Conservation (phyloP, 2,888 invertebrate species). For the Stramonita haemastoma region DNA sequence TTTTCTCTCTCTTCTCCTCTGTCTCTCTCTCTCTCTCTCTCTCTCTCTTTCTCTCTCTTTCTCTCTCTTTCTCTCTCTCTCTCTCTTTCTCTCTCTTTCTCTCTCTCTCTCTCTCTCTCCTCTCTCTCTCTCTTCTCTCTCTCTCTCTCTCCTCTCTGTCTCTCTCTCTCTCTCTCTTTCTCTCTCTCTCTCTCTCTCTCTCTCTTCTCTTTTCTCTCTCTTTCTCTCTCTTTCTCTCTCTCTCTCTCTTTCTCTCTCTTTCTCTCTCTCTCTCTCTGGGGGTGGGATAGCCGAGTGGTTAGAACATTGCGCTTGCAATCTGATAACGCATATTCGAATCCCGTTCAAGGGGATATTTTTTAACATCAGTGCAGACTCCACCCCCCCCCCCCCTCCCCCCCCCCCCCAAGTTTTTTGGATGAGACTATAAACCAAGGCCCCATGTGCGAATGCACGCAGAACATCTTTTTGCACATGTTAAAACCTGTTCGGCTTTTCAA, state of each 20-base stretch:
- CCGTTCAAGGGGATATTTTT: too few species aligned
- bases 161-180: not conserved
- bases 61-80: not conserved
- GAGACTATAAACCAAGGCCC: too few species aligned
- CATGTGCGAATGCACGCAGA: too few species aligned
- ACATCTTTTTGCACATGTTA: too few species aligned
- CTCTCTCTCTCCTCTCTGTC: not conserved
- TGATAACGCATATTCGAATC: too few species aligned
- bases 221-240: not conserved
- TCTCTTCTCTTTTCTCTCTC: not conserved
- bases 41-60: conserved; percentile 3
- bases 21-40: conserved; percentile 20
- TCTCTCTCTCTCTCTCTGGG: not conserved
- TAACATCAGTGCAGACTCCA: too few species aligned
- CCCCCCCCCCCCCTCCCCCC: too few species aligned
- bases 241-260: not conserved
- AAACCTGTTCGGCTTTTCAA: too few species aligned
- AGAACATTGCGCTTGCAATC: too few species aligned
- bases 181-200: not conserved
- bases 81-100: not conserved
- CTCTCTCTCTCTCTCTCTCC: not conserved
- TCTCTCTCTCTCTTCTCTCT: not conserved
- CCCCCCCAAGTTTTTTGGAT: too few species aligned
- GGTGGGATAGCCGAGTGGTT: too few species aligned
- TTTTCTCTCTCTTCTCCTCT: conserved; percentile 2